Evolutionary conservation across 2,113 vertebrate species (phyloP), one percentile per base, ranked within the genome.

Genomic region (Trogon melanurus): DNA sequence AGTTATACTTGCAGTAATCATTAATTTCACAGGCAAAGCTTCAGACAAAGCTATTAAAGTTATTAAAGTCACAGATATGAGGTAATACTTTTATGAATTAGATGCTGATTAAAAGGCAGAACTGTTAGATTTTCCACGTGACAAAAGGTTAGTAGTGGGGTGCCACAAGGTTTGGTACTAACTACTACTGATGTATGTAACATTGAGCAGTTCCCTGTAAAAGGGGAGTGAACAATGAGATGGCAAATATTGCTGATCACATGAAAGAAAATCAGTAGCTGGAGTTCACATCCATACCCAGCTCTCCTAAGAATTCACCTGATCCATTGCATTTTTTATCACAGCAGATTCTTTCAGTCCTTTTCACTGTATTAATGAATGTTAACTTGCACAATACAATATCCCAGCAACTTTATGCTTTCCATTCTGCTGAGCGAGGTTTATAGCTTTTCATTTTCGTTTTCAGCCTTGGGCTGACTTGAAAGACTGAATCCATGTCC

Each of bases 401-500:
- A 94, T 94, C 82, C 53, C 56, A 72, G 93, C 60, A 91, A 72
- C 70, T 54, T 86, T 90, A 79, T 38, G 89, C 85, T 88, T 93
- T 74, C n/a, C n/a, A 56, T 96, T 96, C 87, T 96, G 92, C 94
- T 96, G 87, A 96, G 76, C 89, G 96, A 94, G 89, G 88, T 93
- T 92, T 94, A 93, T 87, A 79, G 95, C 92, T 96, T 95, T 96
- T 96, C 76, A 93, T 95, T 95, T 93, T 94, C 80, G 70, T 86
- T 96, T 92, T 85, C 88, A 87, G 86, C 95, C 89, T 88, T 88
- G 76, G 62, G 86, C 91, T 96, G 94, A 85, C 84, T 94, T 91
- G 80, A 93, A 90, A 95, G 89, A 91, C 86, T 72, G 89, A 88
- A 83, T 96, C 87, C 71, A 32, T 54, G 65, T 94, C 73, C 81